Base-by-base conservation (phyloP, 2,888 invertebrate genomes). In the Noctua pronuba region DNA sequence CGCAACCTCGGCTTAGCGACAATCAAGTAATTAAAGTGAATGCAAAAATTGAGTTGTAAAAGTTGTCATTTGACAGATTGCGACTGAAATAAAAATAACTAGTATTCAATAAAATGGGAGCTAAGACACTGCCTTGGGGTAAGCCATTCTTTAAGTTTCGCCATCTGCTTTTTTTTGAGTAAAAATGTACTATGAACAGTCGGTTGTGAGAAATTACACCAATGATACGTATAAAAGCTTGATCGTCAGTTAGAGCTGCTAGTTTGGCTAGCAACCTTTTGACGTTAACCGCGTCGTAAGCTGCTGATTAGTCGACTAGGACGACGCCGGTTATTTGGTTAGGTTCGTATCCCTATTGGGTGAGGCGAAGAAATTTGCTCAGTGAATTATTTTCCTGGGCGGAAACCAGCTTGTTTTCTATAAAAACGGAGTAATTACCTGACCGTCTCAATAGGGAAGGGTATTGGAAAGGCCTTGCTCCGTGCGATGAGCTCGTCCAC, bases 381-480 rank as follows among this genome's bases (percentile, higher is more conserved):
- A 58, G 16, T 58, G 58, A 28, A 58, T 28, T 18, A 58, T 58
- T 28, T 28, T 58, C 18, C 18, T 58, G 31, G 24, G 16, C 16
- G 7, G 31, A 60, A 31, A 31, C 18, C 2, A 31, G 31, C 2
- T 31, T 31, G 18, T 60, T 60, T 55, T 60, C 18, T 31, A 60
- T 35, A 31, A 35, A 60, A 31, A 31, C 10, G 10, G 16, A 58
- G 21, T 21, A 21, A 31, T 88, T 86, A 95, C 95, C 95, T 94
- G 70, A 94, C 90, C 71, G 91, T 91, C 44, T 95, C 92, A 68
- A 95, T 92, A 3, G 95, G 95, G 79, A 94, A 95, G 0, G 92
- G 91, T 64, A 95, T 90, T 0, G 95, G 95, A 77, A 95, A 95
- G 0, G 90, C 90, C 24, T 93, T 92, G 90, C 95, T 95, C 76